These are phyloP conservation scores for Spongilla lacustris DNA, from an alignment of 37 sponge, comb jelly and placozoan genomes.

Conservation along the genomic window DNA sequence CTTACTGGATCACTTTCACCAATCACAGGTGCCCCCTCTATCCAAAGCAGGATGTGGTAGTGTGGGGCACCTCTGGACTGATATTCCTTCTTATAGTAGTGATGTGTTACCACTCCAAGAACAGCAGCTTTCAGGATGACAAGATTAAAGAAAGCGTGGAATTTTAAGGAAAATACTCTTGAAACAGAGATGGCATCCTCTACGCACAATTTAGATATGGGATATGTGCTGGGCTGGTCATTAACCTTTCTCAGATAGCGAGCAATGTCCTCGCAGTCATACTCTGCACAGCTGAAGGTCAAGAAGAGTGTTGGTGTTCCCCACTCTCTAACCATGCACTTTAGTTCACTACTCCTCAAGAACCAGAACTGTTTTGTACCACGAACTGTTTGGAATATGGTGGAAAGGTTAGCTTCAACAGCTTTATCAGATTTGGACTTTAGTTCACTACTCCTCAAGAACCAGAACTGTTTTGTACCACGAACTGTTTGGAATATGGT, in stretches of 20 bases:
- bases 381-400: conserved; percentile 29
- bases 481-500: conserved; percentile 36
- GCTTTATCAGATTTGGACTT: conserved; percentile 34
- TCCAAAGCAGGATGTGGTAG: conserved; percentile 62
- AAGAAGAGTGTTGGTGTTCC: conserved; percentile 59
- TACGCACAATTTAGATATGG: conserved; percentile 48
- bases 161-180: conserved; percentile 24
- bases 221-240: conserved; percentile 8
- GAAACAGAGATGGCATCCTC: conserved; percentile 56
- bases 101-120: conserved; percentile 46
- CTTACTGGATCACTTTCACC: too few species aligned
- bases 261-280: conserved; percentile 51
- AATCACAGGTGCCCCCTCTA: too few species aligned
- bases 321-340: conserved; percentile 44
- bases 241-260: conserved; percentile 39
- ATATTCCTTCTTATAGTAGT: conserved; percentile 33
- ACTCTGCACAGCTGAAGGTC: conserved; percentile 59
- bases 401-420: conserved; percentile 40
- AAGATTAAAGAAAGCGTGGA: conserved; percentile 35
- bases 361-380: conserved; percentile 39
- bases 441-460: conserved; percentile 21
- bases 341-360: conserved; percentile 20
- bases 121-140: conserved; percentile 38
- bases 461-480: conserved; percentile 37
- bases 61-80: conserved; percentile 56